These are phyloP conservation scores for silkworm (Bombyx mori) DNA, from an alignment of 1,140 invertebrate species.

Conservation along the genomic window DNA sequence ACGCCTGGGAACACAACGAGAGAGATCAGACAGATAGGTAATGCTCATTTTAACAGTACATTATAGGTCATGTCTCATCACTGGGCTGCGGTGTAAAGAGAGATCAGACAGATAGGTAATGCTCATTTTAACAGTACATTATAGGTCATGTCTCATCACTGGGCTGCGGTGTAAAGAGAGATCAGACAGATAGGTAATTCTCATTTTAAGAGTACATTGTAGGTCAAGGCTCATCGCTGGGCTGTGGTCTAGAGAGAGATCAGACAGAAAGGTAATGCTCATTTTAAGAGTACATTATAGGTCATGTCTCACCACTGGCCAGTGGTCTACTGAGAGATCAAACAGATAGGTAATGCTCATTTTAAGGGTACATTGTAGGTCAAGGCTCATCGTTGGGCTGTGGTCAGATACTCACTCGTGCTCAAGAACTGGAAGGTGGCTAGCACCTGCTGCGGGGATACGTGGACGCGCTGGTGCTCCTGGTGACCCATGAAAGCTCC, in stretches of 20 bases:
- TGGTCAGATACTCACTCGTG: constrained; percentile 78
- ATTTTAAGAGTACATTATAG: neutral
- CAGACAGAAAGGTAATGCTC: neutral
- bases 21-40: neutral
- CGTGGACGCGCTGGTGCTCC: constrained; percentile 84
- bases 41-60: neutral
- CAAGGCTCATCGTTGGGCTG: too few relatives aligned
- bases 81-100: neutral
- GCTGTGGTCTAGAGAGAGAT: too few relatives aligned
- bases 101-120: neutral
- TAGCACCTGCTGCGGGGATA: constrained; percentile 92
- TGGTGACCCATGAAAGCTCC: constrained; percentile 84
- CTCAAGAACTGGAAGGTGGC: constrained; percentile 95
- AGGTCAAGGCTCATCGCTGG: too few relatives aligned
- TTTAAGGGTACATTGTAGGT: neutral
- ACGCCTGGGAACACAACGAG: constrained; percentile 74
- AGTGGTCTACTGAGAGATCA: too few relatives aligned
- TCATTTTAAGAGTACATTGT: neutral
- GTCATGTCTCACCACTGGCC: too few relatives aligned
- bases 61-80: too few relatives aligned
- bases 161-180: too few relatives aligned
- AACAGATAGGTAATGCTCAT: neutral
- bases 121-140: neutral
- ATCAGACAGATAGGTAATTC: neutral
- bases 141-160: too few relatives aligned